Percentiles rank a stretch among this genome's conserved stretches.
These are phyloP conservation scores for Nasonia longicornis DNA, from an alignment of 1,140 invertebrate genomes.

Conservation along the genomic window DNA sequence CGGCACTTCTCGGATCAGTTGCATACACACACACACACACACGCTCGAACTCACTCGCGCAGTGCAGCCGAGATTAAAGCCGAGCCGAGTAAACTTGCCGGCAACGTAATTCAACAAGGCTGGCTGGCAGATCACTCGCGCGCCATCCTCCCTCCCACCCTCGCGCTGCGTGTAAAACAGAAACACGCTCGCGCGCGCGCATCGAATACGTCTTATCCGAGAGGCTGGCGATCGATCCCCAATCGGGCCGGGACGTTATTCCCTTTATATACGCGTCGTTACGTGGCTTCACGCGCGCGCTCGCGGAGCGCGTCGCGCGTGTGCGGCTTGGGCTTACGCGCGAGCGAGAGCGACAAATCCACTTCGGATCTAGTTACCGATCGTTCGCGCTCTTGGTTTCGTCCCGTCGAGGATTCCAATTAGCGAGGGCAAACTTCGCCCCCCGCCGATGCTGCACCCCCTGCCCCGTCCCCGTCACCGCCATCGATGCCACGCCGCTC, in stretches of 20 bases:
- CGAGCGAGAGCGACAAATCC: neutral
- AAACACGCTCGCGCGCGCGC: neutral
- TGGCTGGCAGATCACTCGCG: neutral
- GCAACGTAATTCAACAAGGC: neutral
- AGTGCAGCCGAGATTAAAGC: neutral
- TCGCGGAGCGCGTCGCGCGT: neutral
- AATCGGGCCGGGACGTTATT: neutral
- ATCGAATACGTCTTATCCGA: neutral
- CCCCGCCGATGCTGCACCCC: neutral
- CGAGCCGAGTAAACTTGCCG: neutral
- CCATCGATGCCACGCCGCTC: neutral
- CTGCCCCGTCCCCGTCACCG: no score
- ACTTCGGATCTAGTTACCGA: slow-evolving; percentile 21
- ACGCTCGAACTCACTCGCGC: neutral
- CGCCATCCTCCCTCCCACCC: no score
- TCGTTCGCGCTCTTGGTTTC: slow-evolving; percentile 10
- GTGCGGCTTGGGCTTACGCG: neutral
- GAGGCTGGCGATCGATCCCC: neutral
- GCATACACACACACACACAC: neutral
- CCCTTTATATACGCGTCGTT: neutral
- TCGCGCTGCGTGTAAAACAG: neutral
- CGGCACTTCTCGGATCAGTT: neutral
- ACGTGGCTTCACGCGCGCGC: neutral
- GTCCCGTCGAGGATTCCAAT: slow-evolving; percentile 11
- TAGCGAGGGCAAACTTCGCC: neutral